Base-by-base conservation (phyloP, 2,797 vertebrate species). In the Loriculus beryllinus region DNA sequence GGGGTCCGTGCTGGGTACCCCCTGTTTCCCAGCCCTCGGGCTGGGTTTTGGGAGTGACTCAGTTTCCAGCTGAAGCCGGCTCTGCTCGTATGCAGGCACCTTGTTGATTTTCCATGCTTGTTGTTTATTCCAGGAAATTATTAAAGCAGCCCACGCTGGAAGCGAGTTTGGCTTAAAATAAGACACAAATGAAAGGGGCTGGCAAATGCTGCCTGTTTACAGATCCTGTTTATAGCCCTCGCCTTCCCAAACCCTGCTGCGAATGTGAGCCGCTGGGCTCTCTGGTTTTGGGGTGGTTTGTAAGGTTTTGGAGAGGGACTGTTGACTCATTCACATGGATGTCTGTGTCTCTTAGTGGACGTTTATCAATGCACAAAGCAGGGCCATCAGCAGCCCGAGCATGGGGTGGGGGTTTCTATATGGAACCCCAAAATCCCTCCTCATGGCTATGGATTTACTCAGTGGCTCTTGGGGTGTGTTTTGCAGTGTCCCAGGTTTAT, bases 121-220 rank as follows among this genome's bases (percentile, higher is more conserved):
- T 93, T 96, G 63, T 95, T 96, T 95, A 95, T 96, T 86, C 93
- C 95, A 93, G 95, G 96, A 95, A 96, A 88, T 93, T 82, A 86
- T 95, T 86, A 92, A 84, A 72, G 81, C 93, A 92, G 70, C 93
- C 96, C 92, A 88, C 68, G 45, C 92, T 92, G 92, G 81, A 88
- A 86, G 71, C 1, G 2, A 70, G 29, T 78, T 76, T 95, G 91
- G 90, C 94, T 93, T 88, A 67, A 95, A 95, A 86, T 60, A 69
- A 71, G 65, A 86, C 35, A 29, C 40, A 29, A 25, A 39, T 20
- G 9, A 48, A 31, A 88, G 39, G n/a, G 40, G 19, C 31, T 81
- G 87, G 70, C 3, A 0, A 54, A 21, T 1, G 5, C 51, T 0
- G n/a, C 4, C 83, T 72, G 72, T 72, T 95, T 82, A 60, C 77